Evolutionary conservation across 2,113 vertebrate genomes (phyloP), one percentile per base, ranked within the genome.

Genomic region (Phodopus roborovskii): DNA sequence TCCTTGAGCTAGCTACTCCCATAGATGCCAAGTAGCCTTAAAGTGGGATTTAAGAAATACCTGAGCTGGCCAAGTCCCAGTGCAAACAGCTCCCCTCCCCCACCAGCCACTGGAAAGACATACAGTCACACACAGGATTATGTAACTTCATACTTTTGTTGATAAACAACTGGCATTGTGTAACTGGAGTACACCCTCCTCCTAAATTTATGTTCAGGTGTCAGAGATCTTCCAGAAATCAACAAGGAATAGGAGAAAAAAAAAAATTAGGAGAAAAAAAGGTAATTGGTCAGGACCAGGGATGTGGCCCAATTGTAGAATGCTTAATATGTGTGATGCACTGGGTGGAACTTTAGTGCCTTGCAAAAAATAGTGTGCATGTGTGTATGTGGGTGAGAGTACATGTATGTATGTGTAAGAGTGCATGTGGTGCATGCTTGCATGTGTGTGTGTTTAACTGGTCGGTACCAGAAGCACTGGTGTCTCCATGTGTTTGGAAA

Each of bases 71-170:
- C 84, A 53, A 3, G 10, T 48, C 58, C 48, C 58, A 5, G 0
- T 26, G 9, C 77, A 60, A 71, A 71, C 36, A 24, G 74, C 10
- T 19, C 48, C 68, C 20, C 36, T 85, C 42, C 62, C 42, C 83
- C 28, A 0, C 22, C 0, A 3, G 62, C 48, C 50, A 64, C 56
- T 56, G 62, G 93, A 48, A 83, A 90, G 91, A 15, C 60, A 9
- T 26, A n/a, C 78, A 39, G 36, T 85, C 36, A 36, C 58, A 87
- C 64, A 36, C 0, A 62, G 22, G 22, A 10, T 85, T 73, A 81
- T 68, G 77, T 84, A 88, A 95, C 92, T 70, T 62, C 64, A 62
- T 48, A 56, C 36, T 74, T 74, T 78, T 79, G 78, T 78, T 92
- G 90, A 82, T 90, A 90, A 87, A 91, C 83, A 79, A 28, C 58